phyloP scores from a whole-genome alignment of 2,113 vertebrate species.

The Centrocercus urophasianus region DNA sequence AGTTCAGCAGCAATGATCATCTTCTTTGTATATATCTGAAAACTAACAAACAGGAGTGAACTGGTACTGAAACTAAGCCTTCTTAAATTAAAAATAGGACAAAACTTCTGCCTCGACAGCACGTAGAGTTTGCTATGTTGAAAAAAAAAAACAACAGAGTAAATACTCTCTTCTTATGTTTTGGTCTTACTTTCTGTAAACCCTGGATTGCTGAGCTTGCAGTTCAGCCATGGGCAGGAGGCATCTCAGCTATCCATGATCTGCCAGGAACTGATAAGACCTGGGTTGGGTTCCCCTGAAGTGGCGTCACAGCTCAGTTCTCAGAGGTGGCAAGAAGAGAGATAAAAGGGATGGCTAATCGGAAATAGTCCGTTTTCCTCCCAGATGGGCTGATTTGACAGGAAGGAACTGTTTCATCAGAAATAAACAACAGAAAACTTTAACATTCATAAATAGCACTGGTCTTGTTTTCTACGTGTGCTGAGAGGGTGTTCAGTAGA shows the following conservation, averaged over 20 bases:
- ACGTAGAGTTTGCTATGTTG: neutral
- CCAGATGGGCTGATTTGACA: neutral
- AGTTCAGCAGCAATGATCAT: fast-evolving
- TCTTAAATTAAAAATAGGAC: neutral
- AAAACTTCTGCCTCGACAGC: neutral
- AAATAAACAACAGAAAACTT: neutral
- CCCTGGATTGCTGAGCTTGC: neutral
- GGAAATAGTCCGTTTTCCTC: slow-evolving; percentile 26
- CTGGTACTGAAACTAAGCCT: neutral
- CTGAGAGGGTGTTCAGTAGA: neutral
- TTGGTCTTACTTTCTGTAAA: slow-evolving; percentile 14
- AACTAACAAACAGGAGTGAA: neutral
- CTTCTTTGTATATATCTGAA: slow-evolving; percentile 12
- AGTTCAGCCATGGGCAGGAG: neutral
- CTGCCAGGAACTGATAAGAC: slow-evolving; percentile 57
- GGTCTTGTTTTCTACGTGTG: neutral
- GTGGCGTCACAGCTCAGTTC: neutral
- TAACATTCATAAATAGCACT: neutral
- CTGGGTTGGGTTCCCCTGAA: slow-evolving; percentile 32
- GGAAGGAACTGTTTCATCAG: neutral
- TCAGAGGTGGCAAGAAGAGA: slow-evolving; percentile 10
- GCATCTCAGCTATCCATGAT: neutral
- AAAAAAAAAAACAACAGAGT: neutral
- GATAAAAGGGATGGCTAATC: neutral
- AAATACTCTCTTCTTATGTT: slow-evolving; percentile 28